These are phyloP conservation scores for Muscicapa striata DNA, from an alignment of 2,797 vertebrate species.

Conservation along the genomic window DNA sequence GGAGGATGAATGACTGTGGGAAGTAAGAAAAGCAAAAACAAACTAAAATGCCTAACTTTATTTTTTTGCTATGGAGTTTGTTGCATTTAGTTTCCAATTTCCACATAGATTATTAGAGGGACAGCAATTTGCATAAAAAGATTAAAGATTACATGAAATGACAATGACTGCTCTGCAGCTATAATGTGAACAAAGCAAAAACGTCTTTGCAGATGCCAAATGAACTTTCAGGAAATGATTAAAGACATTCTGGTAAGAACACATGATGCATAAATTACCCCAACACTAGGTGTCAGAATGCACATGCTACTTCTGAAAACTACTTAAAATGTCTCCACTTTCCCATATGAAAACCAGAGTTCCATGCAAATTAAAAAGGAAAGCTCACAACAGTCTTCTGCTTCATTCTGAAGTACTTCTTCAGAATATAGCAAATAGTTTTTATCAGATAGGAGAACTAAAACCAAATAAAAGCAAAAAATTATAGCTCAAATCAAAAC, in stretches of 20 bases:
- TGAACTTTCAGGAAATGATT: conserved; percentile 7
- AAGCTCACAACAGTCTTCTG: not conserved
- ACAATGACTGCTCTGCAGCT: conserved; percentile 3
- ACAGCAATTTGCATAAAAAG: conserved; percentile 42
- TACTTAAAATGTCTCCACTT: not conserved
- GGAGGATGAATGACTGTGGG: not conserved
- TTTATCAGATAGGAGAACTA: not conserved
- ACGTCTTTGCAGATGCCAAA: conserved; percentile 16
- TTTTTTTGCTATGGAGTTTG: not conserved
- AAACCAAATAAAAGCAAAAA: not conserved
- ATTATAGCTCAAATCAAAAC: not conserved
- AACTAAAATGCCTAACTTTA: not conserved
- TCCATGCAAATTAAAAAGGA: not conserved
- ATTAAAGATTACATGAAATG: conserved; percentile 21
- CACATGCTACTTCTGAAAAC: not conserved
- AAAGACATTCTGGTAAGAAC: not conserved
- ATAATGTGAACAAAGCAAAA: not conserved
- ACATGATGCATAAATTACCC: not conserved
- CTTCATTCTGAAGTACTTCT: not conserved
- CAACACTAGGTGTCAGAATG: not conserved
- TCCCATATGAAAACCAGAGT: not conserved
- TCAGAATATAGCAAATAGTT: not conserved
- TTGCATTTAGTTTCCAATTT: conserved; percentile 22
- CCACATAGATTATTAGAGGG: conserved; percentile 18
- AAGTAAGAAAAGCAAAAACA: conserved; percentile 9